A percentile compares a stretch with the other conserved stretches of the same genome.
phyloP scores from a whole-genome alignment of 2,888 invertebrate species.

The Amiota communis region DNA sequence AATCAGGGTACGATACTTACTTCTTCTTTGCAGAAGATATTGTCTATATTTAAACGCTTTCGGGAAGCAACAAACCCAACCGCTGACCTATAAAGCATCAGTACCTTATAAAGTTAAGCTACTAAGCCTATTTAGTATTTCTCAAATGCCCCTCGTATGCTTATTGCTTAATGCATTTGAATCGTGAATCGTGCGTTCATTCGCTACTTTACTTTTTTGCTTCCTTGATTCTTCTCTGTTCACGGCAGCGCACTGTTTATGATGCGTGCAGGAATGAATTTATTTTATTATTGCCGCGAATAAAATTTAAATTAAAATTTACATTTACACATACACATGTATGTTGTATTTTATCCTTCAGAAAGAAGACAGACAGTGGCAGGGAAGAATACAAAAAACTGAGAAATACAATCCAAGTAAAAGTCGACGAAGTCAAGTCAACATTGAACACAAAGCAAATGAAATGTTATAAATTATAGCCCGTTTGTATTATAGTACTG shows the following conservation, averaged over 20 bases:
- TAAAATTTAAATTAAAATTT: slow-evolving; percentile 71
- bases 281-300: slow-evolving; percentile 63
- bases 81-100: not conserved
- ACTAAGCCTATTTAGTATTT: not conserved
- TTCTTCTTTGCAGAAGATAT: no score
- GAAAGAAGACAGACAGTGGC: not conserved
- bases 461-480: slow-evolving; percentile 64
- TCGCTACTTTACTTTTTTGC: not conserved
- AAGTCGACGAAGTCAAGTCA: slow-evolving; percentile 27
- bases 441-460: slow-evolving; percentile 47
- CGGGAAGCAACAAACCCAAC: no score
- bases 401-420: not conserved
- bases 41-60: no score
- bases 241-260: slow-evolving; percentile 44
- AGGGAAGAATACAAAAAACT: not conserved
- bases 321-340: slow-evolving; percentile 37
- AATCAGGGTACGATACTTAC: no score
- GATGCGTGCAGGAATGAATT: slow-evolving; percentile 58
- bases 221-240: not conserved
- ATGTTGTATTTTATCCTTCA: not conserved
- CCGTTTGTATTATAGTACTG: not conserved
- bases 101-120: no score
- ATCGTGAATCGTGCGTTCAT: not conserved
- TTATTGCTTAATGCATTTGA: not conserved
- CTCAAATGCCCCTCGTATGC: not conserved